These are phyloP conservation scores for Dryomyza anilis DNA, from an alignment of 2,888 invertebrate species.

Conservation along the genomic window DNA sequence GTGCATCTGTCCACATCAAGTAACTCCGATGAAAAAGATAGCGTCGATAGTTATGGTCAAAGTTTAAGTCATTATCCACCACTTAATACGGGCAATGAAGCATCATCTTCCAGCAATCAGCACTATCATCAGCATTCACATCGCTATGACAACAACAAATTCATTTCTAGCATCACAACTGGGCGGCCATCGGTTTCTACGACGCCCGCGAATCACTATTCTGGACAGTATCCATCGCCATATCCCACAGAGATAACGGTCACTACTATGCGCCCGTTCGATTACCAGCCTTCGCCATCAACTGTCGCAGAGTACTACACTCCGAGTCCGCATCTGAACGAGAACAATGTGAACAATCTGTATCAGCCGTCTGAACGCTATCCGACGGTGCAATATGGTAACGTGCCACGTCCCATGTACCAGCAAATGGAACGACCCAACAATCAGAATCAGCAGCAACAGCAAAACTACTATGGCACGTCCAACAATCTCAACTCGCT, in stretches of 20 bases:
- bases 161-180: conserved; percentile 43
- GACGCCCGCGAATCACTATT: conserved; percentile 39
- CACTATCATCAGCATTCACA: conserved; percentile 17
- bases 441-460: conserved; percentile 21
- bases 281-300: conserved; percentile 44
- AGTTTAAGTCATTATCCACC: conserved; percentile 49
- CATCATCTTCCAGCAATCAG: conserved; percentile 18
- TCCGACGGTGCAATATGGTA: conserved; percentile 41
- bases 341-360: conserved; percentile 53
- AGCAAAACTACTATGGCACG: conserved; percentile 5
- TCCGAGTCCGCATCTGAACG: conserved; percentile 55
- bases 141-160: conserved; percentile 36
- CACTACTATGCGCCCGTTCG: conserved; percentile 38
- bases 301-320: conserved; percentile 51
- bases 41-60: conserved; percentile 56
- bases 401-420: conserved; percentile 38
- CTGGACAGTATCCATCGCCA: conserved; percentile 41
- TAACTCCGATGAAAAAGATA: conserved; percentile 48
- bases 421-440: conserved; percentile 39
- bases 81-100: conserved; percentile 28
- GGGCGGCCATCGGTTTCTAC: conserved; percentile 40
- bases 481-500: conserved; percentile 28
- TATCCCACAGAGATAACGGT: conserved; percentile 41
- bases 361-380: conserved; percentile 49
- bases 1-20: conserved; percentile 50